Percentiles rank a stretch among this genome's conserved stretches.
phyloP scores from a whole-genome alignment of 2,113 vertebrate species.

The Semnornis frantzii region DNA sequence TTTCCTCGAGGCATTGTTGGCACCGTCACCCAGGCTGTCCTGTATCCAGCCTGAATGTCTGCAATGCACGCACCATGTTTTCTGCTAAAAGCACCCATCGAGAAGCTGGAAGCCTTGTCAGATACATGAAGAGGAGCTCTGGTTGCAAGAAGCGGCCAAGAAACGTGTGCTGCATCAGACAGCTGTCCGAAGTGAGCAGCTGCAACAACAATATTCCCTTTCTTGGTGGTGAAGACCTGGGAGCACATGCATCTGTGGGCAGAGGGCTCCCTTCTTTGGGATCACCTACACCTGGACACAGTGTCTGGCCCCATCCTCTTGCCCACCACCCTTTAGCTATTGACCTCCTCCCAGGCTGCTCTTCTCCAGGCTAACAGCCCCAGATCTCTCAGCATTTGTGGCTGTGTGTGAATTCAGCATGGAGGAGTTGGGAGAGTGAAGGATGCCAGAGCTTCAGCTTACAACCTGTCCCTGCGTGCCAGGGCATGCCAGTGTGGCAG shows the following conservation, averaged over 20 bases:
- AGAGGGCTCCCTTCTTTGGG: not conserved
- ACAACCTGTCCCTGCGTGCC: fast-evolving
- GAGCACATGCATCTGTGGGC: fast-evolving
- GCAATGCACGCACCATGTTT: fast-evolving
- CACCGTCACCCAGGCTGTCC: not conserved
- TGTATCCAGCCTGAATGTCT: not conserved
- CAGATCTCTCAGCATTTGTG: too few relatives aligned
- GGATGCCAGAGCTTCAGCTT: fast-evolving
- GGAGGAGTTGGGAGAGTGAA: not conserved
- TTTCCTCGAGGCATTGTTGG: not conserved
- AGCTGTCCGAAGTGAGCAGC: not conserved
- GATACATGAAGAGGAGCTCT: not conserved
- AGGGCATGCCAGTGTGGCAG: fast-evolving
- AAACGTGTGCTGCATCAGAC: not conserved
- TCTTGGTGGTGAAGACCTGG: not conserved
- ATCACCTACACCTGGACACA: not conserved
- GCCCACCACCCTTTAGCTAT: too few relatives aligned
- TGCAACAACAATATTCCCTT: not conserved
- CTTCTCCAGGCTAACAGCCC: too few relatives aligned
- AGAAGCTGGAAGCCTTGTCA: not conserved
- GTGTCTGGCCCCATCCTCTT: too few relatives aligned
- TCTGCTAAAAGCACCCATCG: fast-evolving
- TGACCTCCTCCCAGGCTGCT: too few relatives aligned
- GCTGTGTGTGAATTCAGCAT: fast-evolving
- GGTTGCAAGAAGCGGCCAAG: not conserved